Evolutionary conservation across 2,113 vertebrate species (phyloP).

Genomic region (Lophius piscatorius): DNA sequence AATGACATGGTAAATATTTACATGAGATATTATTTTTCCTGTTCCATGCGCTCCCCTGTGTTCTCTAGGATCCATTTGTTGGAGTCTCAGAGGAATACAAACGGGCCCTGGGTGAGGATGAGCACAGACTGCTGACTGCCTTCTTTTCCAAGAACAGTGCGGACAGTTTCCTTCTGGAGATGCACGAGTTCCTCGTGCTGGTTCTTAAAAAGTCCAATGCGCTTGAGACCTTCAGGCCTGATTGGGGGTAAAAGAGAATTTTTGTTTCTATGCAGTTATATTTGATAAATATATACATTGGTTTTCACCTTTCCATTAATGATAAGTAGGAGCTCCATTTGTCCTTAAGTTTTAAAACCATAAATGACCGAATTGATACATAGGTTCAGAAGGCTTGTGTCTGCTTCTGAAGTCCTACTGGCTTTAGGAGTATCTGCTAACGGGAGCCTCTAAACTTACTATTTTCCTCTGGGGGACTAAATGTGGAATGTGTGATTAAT

Average conservation of each 20-base stretch:
- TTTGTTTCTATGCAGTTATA: not conserved
- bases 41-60: not conserved
- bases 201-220: constrained; percentile 75
- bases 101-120: constrained; percentile 62
- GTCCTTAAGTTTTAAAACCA: no score
- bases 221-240: constrained; percentile 74
- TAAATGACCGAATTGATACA: no score
- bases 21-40: not conserved
- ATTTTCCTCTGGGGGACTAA: no score
- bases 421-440: no score
- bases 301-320: no score
- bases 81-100: constrained; percentile 81
- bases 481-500: no score
- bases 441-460: no score
- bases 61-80: constrained; percentile 88
- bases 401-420: no score
- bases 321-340: no score
- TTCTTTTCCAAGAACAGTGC: constrained; percentile 83
- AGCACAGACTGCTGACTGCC: constrained; percentile 73
- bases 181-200: constrained; percentile 90
- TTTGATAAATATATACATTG: no score
- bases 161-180: constrained; percentile 89
- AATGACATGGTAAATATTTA: not conserved
- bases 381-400: no score
- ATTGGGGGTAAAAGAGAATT: constrained; percentile 83